Conservation (phyloP, 2,888 invertebrate genomes). For the Marasmarcha lunaedactyla region DNA sequence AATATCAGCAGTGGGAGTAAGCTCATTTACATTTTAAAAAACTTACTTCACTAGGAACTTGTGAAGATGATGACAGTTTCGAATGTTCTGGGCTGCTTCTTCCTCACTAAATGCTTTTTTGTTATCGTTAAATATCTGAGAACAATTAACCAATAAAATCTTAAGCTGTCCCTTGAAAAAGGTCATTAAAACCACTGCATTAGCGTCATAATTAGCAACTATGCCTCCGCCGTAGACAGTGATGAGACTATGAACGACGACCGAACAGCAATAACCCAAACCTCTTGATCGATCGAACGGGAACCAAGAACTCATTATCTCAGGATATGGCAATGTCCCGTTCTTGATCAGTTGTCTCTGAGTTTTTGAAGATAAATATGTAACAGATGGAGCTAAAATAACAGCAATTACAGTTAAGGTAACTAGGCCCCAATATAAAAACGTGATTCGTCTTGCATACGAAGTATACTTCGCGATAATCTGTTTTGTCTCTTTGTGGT, state of each 20-base stretch:
- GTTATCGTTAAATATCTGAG: slow-evolving; percentile 28
- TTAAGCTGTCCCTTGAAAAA: slow-evolving; percentile 52
- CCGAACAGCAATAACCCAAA: slow-evolving; percentile 32
- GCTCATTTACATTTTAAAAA: no score
- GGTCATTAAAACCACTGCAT: slow-evolving; percentile 44
- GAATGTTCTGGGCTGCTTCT: slow-evolving; percentile 18
- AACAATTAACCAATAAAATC: slow-evolving; percentile 34
- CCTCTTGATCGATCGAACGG: slow-evolving; percentile 41
- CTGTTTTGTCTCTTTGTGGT: slow-evolving; percentile 19
- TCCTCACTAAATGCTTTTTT: slow-evolving; percentile 9
- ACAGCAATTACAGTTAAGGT: slow-evolving; percentile 37
- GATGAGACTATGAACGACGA: slow-evolving; percentile 31
- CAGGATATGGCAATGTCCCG: slow-evolving; percentile 31
- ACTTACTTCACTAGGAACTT: slow-evolving; percentile 35
- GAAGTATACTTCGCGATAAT: slow-evolving; percentile 31
- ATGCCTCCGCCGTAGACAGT: slow-evolving; percentile 50
- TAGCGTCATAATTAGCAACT: slow-evolving; percentile 47
- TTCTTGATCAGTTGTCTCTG: slow-evolving; percentile 27
- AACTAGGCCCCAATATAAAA: slow-evolving; percentile 40
- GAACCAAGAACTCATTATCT: slow-evolving; percentile 51
- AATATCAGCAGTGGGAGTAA: not conserved
- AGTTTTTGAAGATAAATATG: slow-evolving; percentile 27
- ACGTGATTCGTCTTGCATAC: slow-evolving; percentile 42
- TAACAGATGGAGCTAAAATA: slow-evolving; percentile 35
- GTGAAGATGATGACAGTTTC: slow-evolving; percentile 39